Evolutionary conservation across 2,888 invertebrate genomes (phyloP), one percentile per base, ranked within the genome.

Genomic region (Beris morrisii): DNA sequence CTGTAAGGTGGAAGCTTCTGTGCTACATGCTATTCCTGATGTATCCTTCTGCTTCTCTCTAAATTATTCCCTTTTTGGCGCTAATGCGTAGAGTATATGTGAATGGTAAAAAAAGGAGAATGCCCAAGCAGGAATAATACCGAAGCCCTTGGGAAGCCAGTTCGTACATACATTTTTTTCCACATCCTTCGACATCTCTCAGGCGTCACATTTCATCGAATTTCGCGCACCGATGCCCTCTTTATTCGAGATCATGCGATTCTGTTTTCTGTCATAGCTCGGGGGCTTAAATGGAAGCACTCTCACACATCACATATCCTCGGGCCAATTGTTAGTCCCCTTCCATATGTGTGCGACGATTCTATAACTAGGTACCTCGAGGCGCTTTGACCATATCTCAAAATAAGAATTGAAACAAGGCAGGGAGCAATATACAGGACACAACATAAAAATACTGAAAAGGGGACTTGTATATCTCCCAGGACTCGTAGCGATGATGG

Each of bases 161-260:
- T 22, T 22, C 22, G 52, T 43, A 31, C 59, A 59, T 59, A 38
- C 6, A 50, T 52, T 61, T 52, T 50, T 61, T 61, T 38, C 22
- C 22, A 22, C 22, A 22, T 22, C 43, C 11, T 28, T 43, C 38
- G 61, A 50, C 50, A 56, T 43, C 57, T 64, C 65, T 65, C 63
- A 65, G 74, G 78, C 81, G 82, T 82, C 80, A 81, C 82, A 82
- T 82, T 81, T 82, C 82, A 82, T 82, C 81, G 81, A 81, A 82
- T 82, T 82, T 82, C 78, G 81, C 78, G 81, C 79, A 74, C 78
- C 78, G 75, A 72, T 78, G 79, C 74, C 72, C 75, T 78, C 78
- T 82, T 82, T 82, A 81, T 82, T 69, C 65, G 57, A 65, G 67
- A 70, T 68, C 65, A 65, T 69, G 59, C 45, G 55, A 61, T 67